Evolutionary conservation across 1,140 invertebrate species (phyloP), one percentile per base, ranked within the genome.

Genomic region (Diuraphis noxia): DNA sequence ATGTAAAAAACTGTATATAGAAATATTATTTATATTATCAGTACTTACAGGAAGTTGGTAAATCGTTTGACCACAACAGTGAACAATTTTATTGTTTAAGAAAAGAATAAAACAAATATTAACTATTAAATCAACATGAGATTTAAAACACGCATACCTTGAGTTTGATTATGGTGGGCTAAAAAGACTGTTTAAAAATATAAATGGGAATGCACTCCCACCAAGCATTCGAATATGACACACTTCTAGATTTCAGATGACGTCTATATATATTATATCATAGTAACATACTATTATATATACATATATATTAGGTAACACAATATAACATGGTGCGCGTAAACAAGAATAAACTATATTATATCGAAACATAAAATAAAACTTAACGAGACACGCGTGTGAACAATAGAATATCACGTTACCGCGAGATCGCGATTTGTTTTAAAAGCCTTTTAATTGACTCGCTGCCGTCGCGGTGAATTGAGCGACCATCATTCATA

Each of bases 401-500:
- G 34, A 79, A 79, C n/a, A 79, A 79, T 36, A 79, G 34, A 36
- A 38, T 40, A 81, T 40, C 21, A 40, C 36, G 23, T 9, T 10
- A 21, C 9, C 79, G 77, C 10, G 79, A 84, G 30, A 84, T 10
- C 82, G 82, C 82, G 82, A 43, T 84, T 84, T 84, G 82, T 43
- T 43, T n/a, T 43, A 84, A 84, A 84, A 84, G 82, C 41, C 30
- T 84, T 82, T 82, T 84, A 84, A 84, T 84, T 84, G 40, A 82
- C 81, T 82, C 38, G 81, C 23, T 38, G 79, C 23, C 79, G 81
- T 17, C 13, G 56, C 19, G 19, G 21, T 72, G 56, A 9, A 84
- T 84, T 25, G 40, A 72, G 46, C 30, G 82, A 84, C 46, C 30
- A 21, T 46, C 41, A 46, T 84, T n/a, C 19, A 49, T 84, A 41